Conservation (phyloP, 2,113 vertebrate species). For the Poecile atricapillus region DNA sequence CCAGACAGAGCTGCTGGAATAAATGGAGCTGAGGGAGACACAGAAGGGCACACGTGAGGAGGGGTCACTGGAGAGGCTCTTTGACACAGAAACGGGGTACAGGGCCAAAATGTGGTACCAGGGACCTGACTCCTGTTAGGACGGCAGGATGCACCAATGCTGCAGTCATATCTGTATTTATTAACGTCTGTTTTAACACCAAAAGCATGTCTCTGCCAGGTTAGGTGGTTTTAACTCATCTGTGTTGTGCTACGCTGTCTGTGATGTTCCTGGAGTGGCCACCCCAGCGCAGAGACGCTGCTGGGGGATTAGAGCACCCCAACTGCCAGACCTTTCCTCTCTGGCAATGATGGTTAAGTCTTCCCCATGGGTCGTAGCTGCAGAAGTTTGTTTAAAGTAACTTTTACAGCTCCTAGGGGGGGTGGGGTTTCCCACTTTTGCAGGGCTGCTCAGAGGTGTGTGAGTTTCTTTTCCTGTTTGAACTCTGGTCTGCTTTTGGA, state of each 20-base stretch:
- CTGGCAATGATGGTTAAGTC: background rate
- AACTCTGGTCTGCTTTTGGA: background rate
- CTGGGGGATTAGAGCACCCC: background rate
- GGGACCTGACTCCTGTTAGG: rapidly evolving
- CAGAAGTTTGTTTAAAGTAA: background rate
- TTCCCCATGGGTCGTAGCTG: slow-evolving; percentile 7
- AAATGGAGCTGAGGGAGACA: rapidly evolving
- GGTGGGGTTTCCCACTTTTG: background rate
- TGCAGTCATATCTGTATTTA: background rate
- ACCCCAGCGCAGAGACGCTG: background rate
- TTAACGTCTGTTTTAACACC: background rate
- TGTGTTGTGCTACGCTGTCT: background rate
- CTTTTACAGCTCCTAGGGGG: background rate
- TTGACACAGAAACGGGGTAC: rapidly evolving
- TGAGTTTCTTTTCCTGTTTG: background rate
- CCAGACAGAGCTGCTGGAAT: rapidly evolving
- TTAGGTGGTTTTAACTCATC: background rate
- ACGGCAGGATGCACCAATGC: rapidly evolving
- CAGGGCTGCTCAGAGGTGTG: background rate
- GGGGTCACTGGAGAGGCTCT: rapidly evolving
- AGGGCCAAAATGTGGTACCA: rapidly evolving
- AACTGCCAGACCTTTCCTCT: background rate
- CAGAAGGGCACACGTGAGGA: rapidly evolving
- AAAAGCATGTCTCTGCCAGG: background rate
- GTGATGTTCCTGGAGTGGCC: background rate